Conservation (phyloP, 2,797 vertebrate genomes). For the Pseudocheirus occidentalis region DNA sequence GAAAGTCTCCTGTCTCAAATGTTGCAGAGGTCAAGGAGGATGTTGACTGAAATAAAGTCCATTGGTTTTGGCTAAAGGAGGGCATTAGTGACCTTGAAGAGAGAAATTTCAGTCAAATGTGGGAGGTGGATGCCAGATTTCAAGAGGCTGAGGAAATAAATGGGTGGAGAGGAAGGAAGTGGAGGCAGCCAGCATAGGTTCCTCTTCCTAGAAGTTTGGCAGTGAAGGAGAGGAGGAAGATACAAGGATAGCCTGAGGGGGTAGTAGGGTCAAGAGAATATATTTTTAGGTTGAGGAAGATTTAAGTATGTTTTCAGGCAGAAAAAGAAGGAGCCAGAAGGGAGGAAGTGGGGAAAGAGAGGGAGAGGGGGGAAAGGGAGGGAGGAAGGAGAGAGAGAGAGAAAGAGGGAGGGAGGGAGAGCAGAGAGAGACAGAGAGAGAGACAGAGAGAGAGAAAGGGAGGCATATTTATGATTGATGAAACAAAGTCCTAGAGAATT, state of each 20-base stretch:
- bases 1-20: background rate
- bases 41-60: background rate
- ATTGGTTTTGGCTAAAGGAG: background rate
- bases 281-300: background rate
- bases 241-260: background rate
- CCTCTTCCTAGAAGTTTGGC: background rate
- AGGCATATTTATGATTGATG: background rate
- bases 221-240: background rate
- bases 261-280: background rate
- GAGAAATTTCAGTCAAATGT: background rate
- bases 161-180: background rate
- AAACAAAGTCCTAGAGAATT: background rate
- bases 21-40: background rate
- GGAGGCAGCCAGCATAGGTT: background rate
- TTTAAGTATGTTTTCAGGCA: background rate
- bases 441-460: background rate
- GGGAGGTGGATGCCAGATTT: background rate
- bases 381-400: background rate
- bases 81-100: background rate
- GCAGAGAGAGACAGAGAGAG: background rate
- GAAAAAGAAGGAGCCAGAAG: background rate
- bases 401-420: background rate
- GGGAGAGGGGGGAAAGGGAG: too few relatives aligned
- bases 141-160: background rate
- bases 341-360: background rate